Conservation (phyloP, 2,888 invertebrate genomes). For the Hirtodrosophila confusa region DNA sequence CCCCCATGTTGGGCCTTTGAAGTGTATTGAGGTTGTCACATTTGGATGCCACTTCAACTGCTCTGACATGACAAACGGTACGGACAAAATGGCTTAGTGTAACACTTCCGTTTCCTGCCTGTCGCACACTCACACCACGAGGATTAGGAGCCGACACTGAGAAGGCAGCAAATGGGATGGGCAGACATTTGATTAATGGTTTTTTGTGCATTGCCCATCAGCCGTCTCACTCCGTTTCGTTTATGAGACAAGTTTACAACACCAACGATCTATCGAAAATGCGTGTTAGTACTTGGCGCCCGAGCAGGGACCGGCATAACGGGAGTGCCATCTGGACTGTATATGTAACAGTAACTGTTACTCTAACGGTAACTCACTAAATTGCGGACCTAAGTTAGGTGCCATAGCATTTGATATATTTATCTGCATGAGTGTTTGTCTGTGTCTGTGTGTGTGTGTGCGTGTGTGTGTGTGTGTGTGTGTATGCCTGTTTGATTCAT, state of each 20-base stretch:
- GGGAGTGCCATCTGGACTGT: background rate
- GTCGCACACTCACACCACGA: slow-evolving; percentile 23
- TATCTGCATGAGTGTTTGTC: slow-evolving; percentile 4
- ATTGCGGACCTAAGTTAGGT: slow-evolving; percentile 20
- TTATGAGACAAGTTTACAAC: slow-evolving; percentile 67
- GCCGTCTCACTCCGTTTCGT: slow-evolving; percentile 29
- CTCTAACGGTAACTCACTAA: slow-evolving; percentile 16
- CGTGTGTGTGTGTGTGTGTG: slow-evolving; percentile 10
- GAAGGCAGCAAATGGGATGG: slow-evolving; percentile 5
- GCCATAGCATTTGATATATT: slow-evolving; percentile 44
- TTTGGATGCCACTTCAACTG: slow-evolving; percentile 26
- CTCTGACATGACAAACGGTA: slow-evolving; percentile 58
- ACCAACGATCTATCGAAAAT: slow-evolving; percentile 56
- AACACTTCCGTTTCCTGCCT: slow-evolving; percentile 69
- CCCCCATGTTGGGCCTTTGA: background rate
- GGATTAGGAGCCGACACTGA: slow-evolving; percentile 21
- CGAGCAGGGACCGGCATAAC: slow-evolving; percentile 10
- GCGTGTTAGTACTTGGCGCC: slow-evolving; percentile 51
- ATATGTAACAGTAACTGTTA: background rate
- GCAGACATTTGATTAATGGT: slow-evolving; percentile 72
- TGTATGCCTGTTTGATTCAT: slow-evolving; percentile 45
- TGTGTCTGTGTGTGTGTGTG: background rate
- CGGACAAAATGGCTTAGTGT: slow-evolving; percentile 71
- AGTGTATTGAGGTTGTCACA: slow-evolving; percentile 27
- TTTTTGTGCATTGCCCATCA: slow-evolving; percentile 45